A percentile compares a stretch with the other conserved stretches of the same genome.
Conservation (phyloP, 2,888 invertebrate genomes). For the Epicampocera succincta region DNA sequence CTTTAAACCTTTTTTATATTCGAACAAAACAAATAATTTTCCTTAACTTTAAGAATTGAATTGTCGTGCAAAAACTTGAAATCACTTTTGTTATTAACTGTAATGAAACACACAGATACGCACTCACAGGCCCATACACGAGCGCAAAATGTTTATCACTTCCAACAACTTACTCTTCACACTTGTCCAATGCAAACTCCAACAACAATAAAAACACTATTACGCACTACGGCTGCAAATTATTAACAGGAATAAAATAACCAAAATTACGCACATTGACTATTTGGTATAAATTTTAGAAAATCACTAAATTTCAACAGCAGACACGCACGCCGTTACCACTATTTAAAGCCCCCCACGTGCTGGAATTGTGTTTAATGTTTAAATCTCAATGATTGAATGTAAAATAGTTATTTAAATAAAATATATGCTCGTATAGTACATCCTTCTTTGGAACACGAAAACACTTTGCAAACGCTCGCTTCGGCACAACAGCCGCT, state of each 20-base stretch:
- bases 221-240: conserved; percentile 15
- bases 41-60: no score
- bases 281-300: conserved; percentile 50
- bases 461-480: background rate
- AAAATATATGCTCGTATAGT: conserved; percentile 54
- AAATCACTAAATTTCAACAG: conserved; percentile 63
- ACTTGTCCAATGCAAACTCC: conserved; percentile 34
- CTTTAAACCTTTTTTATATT: no score
- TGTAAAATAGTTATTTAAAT: conserved; percentile 60
- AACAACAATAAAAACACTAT: conserved; percentile 10
- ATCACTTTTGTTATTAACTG: conserved; percentile 15
- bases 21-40: no score
- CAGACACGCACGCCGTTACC: conserved; percentile 61
- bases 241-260: conserved; percentile 44
- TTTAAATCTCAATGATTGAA: conserved; percentile 50
- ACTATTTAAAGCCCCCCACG: conserved; percentile 51
- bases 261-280: conserved; percentile 53
- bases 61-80: background rate
- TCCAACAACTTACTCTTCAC: conserved; percentile 36
- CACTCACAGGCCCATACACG: background rate
- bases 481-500: conserved; percentile 19
- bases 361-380: conserved; percentile 15
- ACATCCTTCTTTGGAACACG: background rate
- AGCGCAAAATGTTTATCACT: background rate
- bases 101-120: background rate